Evolutionary conservation across 2,113 vertebrate species (phyloP), one percentile per base, ranked within the genome.

Genomic region (Cynopterus brachyotis): DNA sequence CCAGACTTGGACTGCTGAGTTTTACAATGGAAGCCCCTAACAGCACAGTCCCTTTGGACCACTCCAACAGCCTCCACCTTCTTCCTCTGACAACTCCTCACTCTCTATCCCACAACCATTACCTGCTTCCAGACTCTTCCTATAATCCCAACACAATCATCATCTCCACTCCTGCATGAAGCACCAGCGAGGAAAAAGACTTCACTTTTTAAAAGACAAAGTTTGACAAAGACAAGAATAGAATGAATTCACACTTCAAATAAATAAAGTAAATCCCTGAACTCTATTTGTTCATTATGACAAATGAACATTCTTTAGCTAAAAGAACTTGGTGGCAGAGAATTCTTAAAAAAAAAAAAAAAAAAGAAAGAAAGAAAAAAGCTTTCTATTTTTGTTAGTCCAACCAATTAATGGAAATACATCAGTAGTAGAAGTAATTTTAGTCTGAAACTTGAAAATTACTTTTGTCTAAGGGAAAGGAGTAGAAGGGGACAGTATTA

Each of bases 281-380:
- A 70, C 79, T 67, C 16, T 50, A 50, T 50, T 50, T 50, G 50
- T 50, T 50, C 50, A 50, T 75, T 59, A 17, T 10, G 42, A 94
- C 0, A 2, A 97, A 97, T 6, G 20, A 70, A 67, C 47, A 67
- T 42, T 92, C 79, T 95, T 70, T 42, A 73, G 32, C 47, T 53
- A 16, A 80, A 96, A 92, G 72, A 95, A 87, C 9, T 81, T 53
- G 42, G 35, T 76, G 50, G 53, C 50, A 90, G 73, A 50, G 15
- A 95, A 97, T 86, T 95, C 53, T 75, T 96, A 53, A 79, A 37
- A 79, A 10, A 83, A 76, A 87, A 45, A 70, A 30, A 67, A 55
- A 79, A n/a, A n/a, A n/a, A n/a, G n/a, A n/a, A n/a, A n/a, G n/a
- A n/a, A 32, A 73, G 70, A 88, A 42, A 79, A 83, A 45, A 37